Conservation (phyloP, 2,888 invertebrate species). For the Malachius bipustulatus region DNA sequence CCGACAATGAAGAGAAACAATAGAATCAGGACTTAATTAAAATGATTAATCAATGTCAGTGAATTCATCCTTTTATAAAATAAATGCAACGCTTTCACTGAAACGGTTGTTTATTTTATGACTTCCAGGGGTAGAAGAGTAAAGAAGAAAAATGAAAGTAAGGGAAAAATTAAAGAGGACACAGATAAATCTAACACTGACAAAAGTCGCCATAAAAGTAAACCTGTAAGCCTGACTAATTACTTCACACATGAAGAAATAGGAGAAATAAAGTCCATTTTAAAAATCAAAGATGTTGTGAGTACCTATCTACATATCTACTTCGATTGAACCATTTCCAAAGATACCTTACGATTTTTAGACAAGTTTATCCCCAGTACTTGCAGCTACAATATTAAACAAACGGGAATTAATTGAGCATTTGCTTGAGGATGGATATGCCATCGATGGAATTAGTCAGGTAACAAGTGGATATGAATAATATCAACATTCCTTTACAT, state of each 20-base stretch:
- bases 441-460: conserved; percentile 28
- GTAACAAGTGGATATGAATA: conserved; percentile 22
- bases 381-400: conserved; percentile 31
- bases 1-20: too few species aligned
- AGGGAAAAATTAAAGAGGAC: conserved; percentile 9
- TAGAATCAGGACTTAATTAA: too few species aligned
- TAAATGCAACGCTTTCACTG: too few species aligned
- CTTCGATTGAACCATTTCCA: too few species aligned
- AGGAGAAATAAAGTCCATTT: conserved; percentile 24
- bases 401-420: conserved; percentile 29
- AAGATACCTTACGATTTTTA: conserved; percentile 14
- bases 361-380: conserved; percentile 24
- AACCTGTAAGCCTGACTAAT: too few species aligned
- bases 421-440: conserved; percentile 29
- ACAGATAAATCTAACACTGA: too few species aligned
- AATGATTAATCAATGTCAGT: too few species aligned
- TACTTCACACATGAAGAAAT: conserved; percentile 29
- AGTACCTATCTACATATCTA: conserved; percentile 13
- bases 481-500: neutral
- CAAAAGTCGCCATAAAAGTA: too few species aligned
- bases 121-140: conserved; percentile 21
- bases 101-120: too few species aligned
- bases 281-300: conserved; percentile 32
- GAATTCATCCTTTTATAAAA: too few species aligned
- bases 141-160: conserved; percentile 19